A percentile compares a stretch with the other conserved stretches of the same genome.
These are phyloP conservation scores for Trididemnum miniatum DNA, from an alignment of 23 tunicate species.

Conservation along the genomic window DNA sequence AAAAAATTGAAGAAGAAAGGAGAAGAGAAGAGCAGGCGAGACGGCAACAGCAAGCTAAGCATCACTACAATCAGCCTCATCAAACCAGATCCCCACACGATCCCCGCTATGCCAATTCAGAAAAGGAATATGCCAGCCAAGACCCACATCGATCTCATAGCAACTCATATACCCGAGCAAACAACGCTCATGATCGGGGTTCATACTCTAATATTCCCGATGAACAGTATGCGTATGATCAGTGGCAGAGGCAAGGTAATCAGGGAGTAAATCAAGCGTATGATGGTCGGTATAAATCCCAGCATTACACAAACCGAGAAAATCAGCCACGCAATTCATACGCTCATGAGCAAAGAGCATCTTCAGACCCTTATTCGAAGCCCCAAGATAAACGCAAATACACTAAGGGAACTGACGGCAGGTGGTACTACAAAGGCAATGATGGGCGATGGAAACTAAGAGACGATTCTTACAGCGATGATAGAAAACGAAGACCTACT, in stretches of 20 bases:
- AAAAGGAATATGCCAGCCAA: neutral
- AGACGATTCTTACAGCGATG: slow-evolving; percentile 8
- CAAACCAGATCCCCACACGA: neutral
- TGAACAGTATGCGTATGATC: neutral
- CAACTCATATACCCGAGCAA: neutral
- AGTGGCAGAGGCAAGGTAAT: neutral
- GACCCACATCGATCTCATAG: neutral
- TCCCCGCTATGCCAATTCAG: neutral
- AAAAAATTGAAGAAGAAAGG: neutral
- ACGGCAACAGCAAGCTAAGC: slow-evolving; percentile 3
- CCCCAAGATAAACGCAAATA: slow-evolving; percentile 3
- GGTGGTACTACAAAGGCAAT: slow-evolving; percentile 66
- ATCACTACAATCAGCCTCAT: neutral
- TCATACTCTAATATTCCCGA: neutral
- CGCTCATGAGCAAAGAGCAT: neutral
- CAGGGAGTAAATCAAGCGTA: neutral
- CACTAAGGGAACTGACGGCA: slow-evolving; percentile 83
- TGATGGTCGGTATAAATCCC: neutral
- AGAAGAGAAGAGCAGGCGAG: neutral
- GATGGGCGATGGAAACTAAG: slow-evolving; percentile 71
- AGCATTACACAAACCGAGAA: neutral
- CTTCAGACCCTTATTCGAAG: neutral
- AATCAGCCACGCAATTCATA: neutral
- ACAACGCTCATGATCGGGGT: neutral
- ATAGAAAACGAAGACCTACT: neutral